Percentiles rank a stretch among this genome's conserved stretches.
Evolutionary conservation across 2,113 vertebrate genomes (phyloP).

Genomic region (Progne subis): DNA sequence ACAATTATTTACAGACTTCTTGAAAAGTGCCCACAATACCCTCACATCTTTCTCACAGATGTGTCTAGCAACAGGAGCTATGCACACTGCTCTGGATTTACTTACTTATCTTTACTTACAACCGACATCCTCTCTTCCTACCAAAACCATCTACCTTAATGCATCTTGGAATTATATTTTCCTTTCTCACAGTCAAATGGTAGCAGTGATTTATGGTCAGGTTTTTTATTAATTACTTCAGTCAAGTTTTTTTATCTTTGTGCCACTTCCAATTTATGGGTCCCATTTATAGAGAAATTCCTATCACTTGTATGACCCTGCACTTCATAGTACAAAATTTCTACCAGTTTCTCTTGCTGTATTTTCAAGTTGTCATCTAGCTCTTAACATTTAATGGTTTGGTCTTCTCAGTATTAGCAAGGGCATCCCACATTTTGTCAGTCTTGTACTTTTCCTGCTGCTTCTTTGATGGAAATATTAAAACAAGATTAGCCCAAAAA

Average conservation of each 20-base stretch:
- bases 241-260: neutral
- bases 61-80: neutral
- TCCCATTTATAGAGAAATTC: neutral
- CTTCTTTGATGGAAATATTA: neutral
- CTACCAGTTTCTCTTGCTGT: neutral
- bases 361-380: neutral
- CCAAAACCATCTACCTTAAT: neutral
- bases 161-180: neutral
- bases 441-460: neutral
- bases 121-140: neutral
- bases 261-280: neutral
- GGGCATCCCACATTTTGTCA: neutral
- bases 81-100: neutral
- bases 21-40: neutral
- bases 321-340: neutral
- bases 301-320: neutral
- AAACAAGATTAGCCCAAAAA: neutral
- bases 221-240: neutral
- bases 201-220: neutral
- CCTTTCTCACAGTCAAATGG: neutral
- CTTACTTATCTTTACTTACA: neutral
- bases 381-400: neutral
- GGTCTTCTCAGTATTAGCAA: neutral
- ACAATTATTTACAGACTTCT: neutral
- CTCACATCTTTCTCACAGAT: neutral